Conservation (phyloP, 2,888 invertebrate genomes). For the Micoletzkya japonica region DNA sequence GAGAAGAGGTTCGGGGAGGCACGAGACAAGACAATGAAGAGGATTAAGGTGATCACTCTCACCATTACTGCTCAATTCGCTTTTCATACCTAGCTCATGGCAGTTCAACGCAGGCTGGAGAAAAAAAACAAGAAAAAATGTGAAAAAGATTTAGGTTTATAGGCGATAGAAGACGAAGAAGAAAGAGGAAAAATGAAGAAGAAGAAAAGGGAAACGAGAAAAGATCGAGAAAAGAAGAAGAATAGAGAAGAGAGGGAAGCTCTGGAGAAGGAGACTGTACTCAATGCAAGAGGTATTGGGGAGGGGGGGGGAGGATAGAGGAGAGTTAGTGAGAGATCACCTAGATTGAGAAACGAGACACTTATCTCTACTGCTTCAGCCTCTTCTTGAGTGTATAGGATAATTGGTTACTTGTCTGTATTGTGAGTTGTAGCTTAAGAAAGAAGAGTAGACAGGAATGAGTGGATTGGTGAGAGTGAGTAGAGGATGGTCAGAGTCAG, state of each 20-base stretch:
- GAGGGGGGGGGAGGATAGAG: no score
- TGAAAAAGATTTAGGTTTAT: neutral
- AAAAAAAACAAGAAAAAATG: no score
- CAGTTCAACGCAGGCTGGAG: neutral
- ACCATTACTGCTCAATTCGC: neutral
- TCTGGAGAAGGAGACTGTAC: constrained; percentile 35
- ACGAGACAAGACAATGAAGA: constrained; percentile 26
- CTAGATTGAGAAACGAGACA: no score
- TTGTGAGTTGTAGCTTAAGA: neutral
- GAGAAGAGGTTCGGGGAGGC: constrained; percentile 18
- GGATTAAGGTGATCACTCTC: constrained; percentile 14
- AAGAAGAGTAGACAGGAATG: no score
- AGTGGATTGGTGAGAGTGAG: no score
- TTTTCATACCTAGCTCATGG: neutral
- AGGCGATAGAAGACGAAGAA: constrained; percentile 21
- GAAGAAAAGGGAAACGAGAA: constrained; percentile 18
- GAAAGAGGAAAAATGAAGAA: constrained; percentile 27
- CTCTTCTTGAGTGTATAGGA: neutral
- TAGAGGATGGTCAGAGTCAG: no score
- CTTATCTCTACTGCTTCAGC: no score
- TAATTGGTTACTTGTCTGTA: neutral
- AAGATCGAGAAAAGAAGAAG: constrained; percentile 19
- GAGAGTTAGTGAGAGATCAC: no score
- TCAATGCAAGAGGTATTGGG: constrained; percentile 43
- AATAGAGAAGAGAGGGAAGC: constrained; percentile 26